These are phyloP conservation scores for Steinernema carpocapsae DNA, from an alignment of 2,888 invertebrate genomes.

Conservation along the genomic window DNA sequence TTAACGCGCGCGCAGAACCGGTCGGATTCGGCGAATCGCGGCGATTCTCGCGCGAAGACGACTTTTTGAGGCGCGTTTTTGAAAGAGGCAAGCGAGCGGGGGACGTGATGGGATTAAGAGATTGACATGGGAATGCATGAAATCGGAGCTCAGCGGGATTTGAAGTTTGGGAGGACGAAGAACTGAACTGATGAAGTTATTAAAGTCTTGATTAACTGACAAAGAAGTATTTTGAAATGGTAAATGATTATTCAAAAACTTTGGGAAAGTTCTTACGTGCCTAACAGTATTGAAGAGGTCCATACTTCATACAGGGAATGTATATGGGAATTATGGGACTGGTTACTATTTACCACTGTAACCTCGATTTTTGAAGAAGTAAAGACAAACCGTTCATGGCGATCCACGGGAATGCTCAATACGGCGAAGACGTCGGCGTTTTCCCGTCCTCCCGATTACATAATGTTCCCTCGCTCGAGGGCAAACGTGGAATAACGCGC, in stretches of 20 bases:
- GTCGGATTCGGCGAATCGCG: conserved; percentile 25
- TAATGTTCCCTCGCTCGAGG: conserved; percentile 10
- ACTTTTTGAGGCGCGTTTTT: not conserved
- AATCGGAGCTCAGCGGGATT: not conserved
- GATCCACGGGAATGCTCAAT: not conserved
- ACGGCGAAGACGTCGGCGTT: conserved; percentile 9
- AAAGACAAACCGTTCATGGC: conserved; percentile 5
- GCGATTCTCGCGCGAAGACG: conserved; percentile 21
- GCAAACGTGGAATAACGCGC: conserved; percentile 6
- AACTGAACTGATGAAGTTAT: too few relatives aligned
- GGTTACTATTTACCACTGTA: too few relatives aligned
- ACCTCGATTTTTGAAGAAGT: too few relatives aligned
- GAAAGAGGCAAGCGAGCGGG: not conserved
- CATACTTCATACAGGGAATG: too few relatives aligned
- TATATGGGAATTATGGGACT: too few relatives aligned
- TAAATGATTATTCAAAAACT: too few relatives aligned
- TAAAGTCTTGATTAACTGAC: too few relatives aligned
- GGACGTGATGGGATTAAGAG: conserved; percentile 4
- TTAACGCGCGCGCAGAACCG: conserved; percentile 13
- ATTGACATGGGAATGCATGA: not conserved
- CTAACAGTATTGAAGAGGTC: too few relatives aligned
- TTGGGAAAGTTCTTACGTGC: too few relatives aligned
- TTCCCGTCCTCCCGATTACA: not conserved
- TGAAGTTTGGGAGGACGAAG: not conserved
- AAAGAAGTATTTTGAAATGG: too few relatives aligned